phyloP scores from a whole-genome alignment of 2,113 vertebrate species.

The Myrmecobius fasciatus region DNA sequence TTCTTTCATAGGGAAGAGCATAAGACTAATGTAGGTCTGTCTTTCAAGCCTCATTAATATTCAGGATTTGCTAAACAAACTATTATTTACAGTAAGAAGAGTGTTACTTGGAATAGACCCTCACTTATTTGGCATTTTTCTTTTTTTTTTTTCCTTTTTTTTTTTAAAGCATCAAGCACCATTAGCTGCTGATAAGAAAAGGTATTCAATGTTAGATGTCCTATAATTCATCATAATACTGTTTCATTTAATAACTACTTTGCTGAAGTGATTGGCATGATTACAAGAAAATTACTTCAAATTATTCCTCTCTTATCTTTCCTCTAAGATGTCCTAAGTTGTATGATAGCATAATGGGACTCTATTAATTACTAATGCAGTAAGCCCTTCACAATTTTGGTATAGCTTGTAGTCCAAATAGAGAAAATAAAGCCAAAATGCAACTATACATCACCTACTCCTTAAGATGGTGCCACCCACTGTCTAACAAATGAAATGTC shows the following conservation, averaged over 20 bases:
- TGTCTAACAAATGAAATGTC: slow-evolving; percentile 79
- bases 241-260: slow-evolving; percentile 92
- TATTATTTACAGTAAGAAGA: slow-evolving; percentile 85
- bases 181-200: slow-evolving; percentile 86
- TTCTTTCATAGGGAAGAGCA: slow-evolving; percentile 55
- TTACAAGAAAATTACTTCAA: slow-evolving; percentile 92
- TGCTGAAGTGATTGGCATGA: slow-evolving; percentile 92
- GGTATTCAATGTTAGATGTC: slow-evolving; percentile 87
- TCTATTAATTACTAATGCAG: slow-evolving; percentile 89
- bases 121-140: slow-evolving; percentile 82
- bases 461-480: slow-evolving; percentile 77
- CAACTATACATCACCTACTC: slow-evolving; percentile 59
- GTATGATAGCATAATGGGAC: slow-evolving; percentile 86
- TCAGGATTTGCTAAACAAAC: slow-evolving; percentile 88
- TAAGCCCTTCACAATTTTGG: slow-evolving; percentile 87
- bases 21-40: slow-evolving; percentile 70
- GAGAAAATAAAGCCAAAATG: slow-evolving; percentile 78
- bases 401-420: slow-evolving; percentile 84
- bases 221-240: slow-evolving; percentile 90
- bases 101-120: slow-evolving; percentile 80
- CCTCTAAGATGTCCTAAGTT: slow-evolving; percentile 90
- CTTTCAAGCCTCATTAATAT: slow-evolving; percentile 83
- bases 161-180: slow-evolving; percentile 80
- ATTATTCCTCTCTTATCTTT: slow-evolving; percentile 91
- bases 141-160: slow-evolving; percentile 64